Percentiles rank a stretch among this genome's conserved stretches.
These are phyloP conservation scores for Ceyx erithaca DNA, from an alignment of 2,797 vertebrate species.

Conservation along the genomic window DNA sequence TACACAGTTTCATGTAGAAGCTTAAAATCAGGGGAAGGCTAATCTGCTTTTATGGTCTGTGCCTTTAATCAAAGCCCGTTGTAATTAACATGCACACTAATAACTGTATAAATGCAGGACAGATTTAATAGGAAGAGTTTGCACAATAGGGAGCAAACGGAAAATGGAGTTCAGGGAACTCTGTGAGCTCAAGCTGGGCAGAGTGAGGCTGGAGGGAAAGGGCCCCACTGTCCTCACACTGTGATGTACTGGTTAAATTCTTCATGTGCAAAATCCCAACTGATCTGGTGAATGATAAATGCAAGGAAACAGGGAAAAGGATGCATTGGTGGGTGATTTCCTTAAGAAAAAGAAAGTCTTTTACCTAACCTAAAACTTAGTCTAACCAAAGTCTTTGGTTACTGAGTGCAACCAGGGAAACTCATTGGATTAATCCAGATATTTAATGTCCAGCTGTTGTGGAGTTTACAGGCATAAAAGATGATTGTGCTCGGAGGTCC, in stretches of 20 bases:
- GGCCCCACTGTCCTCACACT: accelerated
- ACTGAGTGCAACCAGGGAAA: neutral
- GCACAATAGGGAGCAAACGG: neutral
- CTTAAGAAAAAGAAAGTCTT: too few relatives aligned
- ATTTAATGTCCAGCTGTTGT: conserved; percentile 43
- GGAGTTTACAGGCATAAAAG: conserved; percentile 19
- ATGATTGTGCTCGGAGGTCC: conserved; percentile 4
- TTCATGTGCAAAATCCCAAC: accelerated
- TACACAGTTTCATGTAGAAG: neutral
- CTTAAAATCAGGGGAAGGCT: neutral
- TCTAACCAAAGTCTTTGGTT: neutral
- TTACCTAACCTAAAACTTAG: too few relatives aligned
- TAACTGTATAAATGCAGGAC: neutral
- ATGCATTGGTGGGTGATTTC: too few relatives aligned
- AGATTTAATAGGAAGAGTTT: neutral
- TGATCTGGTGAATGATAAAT: accelerated
- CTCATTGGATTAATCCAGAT: conserved; percentile 33
- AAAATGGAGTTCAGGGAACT: neutral
- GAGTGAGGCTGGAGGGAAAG: neutral
- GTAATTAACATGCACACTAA: neutral
- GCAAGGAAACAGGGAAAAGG: neutral
- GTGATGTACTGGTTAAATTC: accelerated
- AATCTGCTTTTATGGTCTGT: neutral
- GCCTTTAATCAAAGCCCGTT: neutral
- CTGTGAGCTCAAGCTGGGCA: neutral